phyloP scores from a whole-genome alignment of 2,888 invertebrate genomes.

The Limnephilus lunatus region DNA sequence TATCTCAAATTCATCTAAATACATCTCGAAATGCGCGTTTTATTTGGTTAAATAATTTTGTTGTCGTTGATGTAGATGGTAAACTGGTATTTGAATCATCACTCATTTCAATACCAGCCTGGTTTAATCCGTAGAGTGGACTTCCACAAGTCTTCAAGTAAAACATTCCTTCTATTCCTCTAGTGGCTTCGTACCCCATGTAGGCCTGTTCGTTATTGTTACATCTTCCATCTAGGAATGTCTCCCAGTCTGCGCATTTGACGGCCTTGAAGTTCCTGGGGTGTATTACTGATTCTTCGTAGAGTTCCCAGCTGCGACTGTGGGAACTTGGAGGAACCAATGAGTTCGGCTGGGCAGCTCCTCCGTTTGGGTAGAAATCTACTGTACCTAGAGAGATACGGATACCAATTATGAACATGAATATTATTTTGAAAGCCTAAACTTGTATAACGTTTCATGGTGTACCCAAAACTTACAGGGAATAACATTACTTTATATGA shows the following conservation, averaged over 20 bases:
- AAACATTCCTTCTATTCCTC: slow-evolving; percentile 13
- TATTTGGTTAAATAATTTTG: neutral
- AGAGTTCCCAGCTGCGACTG: slow-evolving; percentile 71
- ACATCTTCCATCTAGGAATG: slow-evolving; percentile 67
- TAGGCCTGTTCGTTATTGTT: neutral
- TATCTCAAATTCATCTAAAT: neutral
- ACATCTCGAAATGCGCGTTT: neutral
- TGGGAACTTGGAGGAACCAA: slow-evolving; percentile 70
- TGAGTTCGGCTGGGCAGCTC: slow-evolving; percentile 72
- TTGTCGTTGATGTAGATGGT: neutral
- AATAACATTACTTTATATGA: neutral
- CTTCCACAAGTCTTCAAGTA: slow-evolving; percentile 39
- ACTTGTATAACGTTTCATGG: too few species aligned
- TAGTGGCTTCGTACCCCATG: slow-evolving; percentile 41
- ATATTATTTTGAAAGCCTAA: too few species aligned
- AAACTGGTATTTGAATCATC: neutral
- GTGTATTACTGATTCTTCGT: slow-evolving; percentile 69
- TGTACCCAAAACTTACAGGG: too few species aligned
- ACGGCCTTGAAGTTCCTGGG: slow-evolving; percentile 69
- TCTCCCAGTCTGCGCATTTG: slow-evolving; percentile 69
- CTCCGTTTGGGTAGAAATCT: slow-evolving; percentile 74
- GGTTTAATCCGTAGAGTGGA: slow-evolving; percentile 20
- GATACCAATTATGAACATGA: neutral
- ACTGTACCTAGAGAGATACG: slow-evolving; percentile 70
- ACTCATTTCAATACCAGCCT: neutral